phyloP scores from a whole-genome alignment of 2,888 invertebrate species.

The Eupithecia inturbata region DNA sequence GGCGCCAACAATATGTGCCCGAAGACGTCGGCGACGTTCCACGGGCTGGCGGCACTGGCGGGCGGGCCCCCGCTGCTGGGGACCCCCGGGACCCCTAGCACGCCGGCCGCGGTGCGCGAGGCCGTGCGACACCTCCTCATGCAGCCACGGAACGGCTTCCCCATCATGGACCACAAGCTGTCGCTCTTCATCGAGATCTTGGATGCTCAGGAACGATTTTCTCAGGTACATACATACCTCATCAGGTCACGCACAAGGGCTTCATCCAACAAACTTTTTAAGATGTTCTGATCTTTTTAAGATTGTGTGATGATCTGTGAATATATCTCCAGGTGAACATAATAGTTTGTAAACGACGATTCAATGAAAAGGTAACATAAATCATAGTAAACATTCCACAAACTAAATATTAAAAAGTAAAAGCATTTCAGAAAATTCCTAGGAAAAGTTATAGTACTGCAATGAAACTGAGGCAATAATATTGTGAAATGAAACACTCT shows the following conservation, averaged over 20 bases:
- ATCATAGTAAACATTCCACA: background rate
- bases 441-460: slow-evolving; percentile 24
- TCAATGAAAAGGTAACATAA: background rate
- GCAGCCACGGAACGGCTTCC: slow-evolving; percentile 89
- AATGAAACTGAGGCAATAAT: slow-evolving; percentile 15
- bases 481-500: slow-evolving; percentile 16
- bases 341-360: background rate
- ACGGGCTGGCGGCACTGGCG: slow-evolving; percentile 77
- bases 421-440: background rate
- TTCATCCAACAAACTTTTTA: background rate
- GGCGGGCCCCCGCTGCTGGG: slow-evolving; percentile 64
- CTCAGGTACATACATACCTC: slow-evolving; percentile 81
- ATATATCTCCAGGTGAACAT: background rate
- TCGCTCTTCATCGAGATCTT: slow-evolving; percentile 92
- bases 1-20: slow-evolving; percentile 75
- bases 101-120: slow-evolving; percentile 87
- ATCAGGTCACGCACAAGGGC: background rate
- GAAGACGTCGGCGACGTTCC: slow-evolving; percentile 86
- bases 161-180: slow-evolving; percentile 90
- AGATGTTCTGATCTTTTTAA: no score
- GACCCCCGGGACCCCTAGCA: slow-evolving; percentile 78
- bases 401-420: slow-evolving; percentile 1
- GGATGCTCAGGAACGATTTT: slow-evolving; percentile 91
- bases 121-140: slow-evolving; percentile 87
- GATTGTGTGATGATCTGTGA: no score